Conservation (phyloP, 2,113 vertebrate species). For the Lophura nycthemera region DNA sequence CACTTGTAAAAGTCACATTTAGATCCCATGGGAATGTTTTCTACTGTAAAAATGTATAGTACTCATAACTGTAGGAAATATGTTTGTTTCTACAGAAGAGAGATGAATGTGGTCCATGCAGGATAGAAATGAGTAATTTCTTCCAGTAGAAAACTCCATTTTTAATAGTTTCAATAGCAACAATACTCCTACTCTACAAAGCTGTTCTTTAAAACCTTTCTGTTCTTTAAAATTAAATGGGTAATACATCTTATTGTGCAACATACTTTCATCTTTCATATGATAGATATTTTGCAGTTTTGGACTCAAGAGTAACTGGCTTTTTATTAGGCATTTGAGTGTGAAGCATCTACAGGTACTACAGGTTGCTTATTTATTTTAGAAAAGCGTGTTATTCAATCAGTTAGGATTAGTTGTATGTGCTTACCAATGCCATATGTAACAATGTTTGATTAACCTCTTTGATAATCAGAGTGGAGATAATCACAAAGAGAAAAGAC, state of each 20-base stretch:
- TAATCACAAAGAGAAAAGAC: background rate
- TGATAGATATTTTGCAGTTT: background rate
- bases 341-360: background rate
- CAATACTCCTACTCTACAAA: background rate
- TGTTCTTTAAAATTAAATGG: background rate
- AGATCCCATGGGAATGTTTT: background rate
- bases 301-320: background rate
- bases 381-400: background rate
- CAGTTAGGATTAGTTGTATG: background rate
- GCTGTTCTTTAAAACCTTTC: background rate
- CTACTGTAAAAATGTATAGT: background rate
- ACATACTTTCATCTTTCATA: background rate
- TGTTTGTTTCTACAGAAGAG: background rate
- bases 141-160: background rate
- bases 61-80: background rate
- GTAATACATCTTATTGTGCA: background rate
- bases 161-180: background rate
- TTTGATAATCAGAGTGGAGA: background rate
- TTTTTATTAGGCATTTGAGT: conserved; percentile 11
- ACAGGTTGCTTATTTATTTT: background rate
- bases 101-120: background rate
- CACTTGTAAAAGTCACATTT: background rate
- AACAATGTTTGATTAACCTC: background rate
- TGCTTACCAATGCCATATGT: background rate
- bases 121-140: background rate